phyloP scores from a whole-genome alignment of 1,140 invertebrate genomes.

The Aphaenogaster floridana region DNA sequence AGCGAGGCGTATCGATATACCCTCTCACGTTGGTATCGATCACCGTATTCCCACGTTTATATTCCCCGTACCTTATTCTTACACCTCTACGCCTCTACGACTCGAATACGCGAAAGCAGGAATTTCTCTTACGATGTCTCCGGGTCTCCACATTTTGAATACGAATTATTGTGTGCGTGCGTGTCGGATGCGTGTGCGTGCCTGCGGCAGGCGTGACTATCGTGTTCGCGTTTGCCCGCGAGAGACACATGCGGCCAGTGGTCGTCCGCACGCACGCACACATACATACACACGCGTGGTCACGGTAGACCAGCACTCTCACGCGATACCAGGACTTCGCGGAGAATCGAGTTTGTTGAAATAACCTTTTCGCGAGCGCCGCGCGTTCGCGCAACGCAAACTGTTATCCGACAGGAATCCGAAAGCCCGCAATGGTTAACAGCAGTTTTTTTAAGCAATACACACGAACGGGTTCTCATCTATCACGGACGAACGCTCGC shows the following conservation, averaged over 20 bases:
- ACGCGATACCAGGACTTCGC: conserved; percentile 42
- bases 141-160: conserved; percentile 6
- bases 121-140: conserved; percentile 19
- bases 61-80: background rate
- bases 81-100: background rate
- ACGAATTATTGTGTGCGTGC: conserved; percentile 9
- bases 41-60: conserved; percentile 42
- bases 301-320: conserved; percentile 53
- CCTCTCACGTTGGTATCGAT: conserved; percentile 36
- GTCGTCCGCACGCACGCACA: conserved; percentile 53
- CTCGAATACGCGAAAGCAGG: background rate
- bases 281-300: conserved; percentile 17
- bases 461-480: conserved; percentile 31
- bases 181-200: conserved; percentile 34
- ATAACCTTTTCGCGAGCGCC: conserved; percentile 45
- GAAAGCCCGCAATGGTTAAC: conserved; percentile 51
- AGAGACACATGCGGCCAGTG: conserved; percentile 67
- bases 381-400: conserved; percentile 39
- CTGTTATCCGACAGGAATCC: conserved; percentile 55
- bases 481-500: background rate
- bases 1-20: conserved; percentile 26
- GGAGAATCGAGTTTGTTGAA: conserved; percentile 59
- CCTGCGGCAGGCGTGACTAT: conserved; percentile 55
- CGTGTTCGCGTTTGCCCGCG: conserved; percentile 60
- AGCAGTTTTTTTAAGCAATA: conserved; percentile 46